These are phyloP conservation scores for Chiloscyllium plagiosum DNA, from an alignment of 2,113 vertebrate species.

Conservation along the genomic window DNA sequence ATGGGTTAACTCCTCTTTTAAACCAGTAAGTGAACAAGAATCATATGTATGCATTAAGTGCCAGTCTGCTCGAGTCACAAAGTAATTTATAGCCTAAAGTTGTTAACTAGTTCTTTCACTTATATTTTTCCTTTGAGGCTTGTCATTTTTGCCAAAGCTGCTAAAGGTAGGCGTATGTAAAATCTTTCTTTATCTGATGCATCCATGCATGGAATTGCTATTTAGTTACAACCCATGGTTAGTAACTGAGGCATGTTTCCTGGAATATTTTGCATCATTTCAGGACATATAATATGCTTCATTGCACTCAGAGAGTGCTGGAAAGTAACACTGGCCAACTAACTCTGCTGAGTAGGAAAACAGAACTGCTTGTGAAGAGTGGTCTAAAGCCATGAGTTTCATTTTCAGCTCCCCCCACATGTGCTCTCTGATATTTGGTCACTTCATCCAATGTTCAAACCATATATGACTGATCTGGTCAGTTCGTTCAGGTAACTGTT, in stretches of 20 bases:
- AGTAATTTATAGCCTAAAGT: neutral
- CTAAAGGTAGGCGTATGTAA: neutral
- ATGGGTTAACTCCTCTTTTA: neutral
- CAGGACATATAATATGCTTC: neutral
- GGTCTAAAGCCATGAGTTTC: neutral
- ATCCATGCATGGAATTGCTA: neutral
- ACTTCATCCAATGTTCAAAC: neutral
- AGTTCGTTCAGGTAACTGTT: neutral
- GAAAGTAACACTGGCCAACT: constrained; percentile 15
- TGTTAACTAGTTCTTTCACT: constrained; percentile 3
- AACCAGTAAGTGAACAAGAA: neutral
- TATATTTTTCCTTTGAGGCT: neutral
- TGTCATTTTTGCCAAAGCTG: neutral
- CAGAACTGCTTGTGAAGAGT: neutral
- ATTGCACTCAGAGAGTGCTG: neutral
- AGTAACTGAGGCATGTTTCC: neutral
- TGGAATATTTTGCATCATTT: constrained; percentile 13
- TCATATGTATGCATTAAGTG: neutral
- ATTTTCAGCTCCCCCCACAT: neutral
- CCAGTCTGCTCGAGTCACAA: neutral
- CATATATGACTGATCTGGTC: neutral
- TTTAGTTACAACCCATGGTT: neutral
- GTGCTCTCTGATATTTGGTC: neutral
- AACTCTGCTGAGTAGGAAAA: neutral
- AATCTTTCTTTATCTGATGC: neutral